Conservation (phyloP, 2,113 vertebrate species). For the Vulpes ferrilata region DNA sequence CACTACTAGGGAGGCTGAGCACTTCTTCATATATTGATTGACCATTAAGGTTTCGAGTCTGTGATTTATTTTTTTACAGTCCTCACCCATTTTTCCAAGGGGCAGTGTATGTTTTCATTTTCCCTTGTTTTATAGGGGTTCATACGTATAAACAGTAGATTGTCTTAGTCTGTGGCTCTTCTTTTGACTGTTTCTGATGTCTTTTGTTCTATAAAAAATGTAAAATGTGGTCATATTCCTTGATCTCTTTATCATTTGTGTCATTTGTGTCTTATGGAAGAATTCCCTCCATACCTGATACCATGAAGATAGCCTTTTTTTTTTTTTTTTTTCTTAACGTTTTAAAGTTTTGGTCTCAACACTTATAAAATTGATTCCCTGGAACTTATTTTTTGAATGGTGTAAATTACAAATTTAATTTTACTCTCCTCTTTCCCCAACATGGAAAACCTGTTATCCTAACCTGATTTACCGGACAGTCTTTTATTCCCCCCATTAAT, state of each 20-base stretch:
- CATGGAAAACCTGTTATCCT: constrained; percentile 21
- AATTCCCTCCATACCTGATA: not conserved
- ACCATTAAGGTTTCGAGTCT: constrained; percentile 49
- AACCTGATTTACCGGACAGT: not conserved
- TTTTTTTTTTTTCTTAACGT: not conserved
- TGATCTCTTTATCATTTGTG: not conserved
- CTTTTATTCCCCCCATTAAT: not conserved
- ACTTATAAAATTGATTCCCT: not conserved
- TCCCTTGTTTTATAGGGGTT: constrained; percentile 36
- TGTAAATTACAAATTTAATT: constrained; percentile 54
- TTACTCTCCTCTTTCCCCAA: not conserved
- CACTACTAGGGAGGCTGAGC: constrained; percentile 49
- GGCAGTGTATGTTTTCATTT: not conserved
- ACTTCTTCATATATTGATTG: constrained; percentile 55
- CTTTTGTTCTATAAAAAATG: not conserved
- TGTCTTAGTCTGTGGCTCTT: constrained; percentile 22
- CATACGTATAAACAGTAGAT: not conserved
- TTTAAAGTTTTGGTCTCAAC: constrained; percentile 54
- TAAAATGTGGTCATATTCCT: not conserved
- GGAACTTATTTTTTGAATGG: not conserved
- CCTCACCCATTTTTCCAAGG: constrained; percentile 42
- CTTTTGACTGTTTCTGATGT: constrained; percentile 52
- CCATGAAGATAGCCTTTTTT: not conserved
- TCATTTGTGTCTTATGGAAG: not conserved
- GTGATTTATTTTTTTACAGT: constrained; percentile 55